Evolutionary conservation across 2,797 vertebrate species (phyloP).

Genomic region (Chelon labrosus): DNA sequence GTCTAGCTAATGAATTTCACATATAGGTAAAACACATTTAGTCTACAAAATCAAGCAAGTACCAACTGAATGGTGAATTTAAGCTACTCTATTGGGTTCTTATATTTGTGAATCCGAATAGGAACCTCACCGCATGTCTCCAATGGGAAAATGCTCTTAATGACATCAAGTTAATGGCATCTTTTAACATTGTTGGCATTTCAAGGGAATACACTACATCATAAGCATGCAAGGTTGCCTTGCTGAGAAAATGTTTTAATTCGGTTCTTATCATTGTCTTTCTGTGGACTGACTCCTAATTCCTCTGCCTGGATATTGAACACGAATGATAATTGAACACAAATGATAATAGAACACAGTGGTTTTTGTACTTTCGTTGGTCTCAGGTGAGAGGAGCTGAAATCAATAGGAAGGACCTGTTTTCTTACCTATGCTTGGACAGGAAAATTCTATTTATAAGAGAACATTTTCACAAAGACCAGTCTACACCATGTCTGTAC

Average conservation of each 20-base stretch:
- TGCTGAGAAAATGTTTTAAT: constrained; percentile 22
- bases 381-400: constrained; percentile 29
- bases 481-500: constrained; percentile 5
- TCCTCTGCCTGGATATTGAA: constrained; percentile 25
- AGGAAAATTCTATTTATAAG: constrained; percentile 30
- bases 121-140: too few species aligned
- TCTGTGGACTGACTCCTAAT: background rate
- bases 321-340: constrained; percentile 8
- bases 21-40: too few species aligned
- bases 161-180: too few species aligned
- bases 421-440: constrained; percentile 30
- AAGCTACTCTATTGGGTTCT: too few species aligned
- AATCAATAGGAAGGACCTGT: constrained; percentile 61
- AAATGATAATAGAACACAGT: constrained; percentile 22
- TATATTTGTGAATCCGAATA: too few species aligned
- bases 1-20: too few species aligned
- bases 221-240: too few species aligned
- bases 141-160: too few species aligned
- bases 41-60: too few species aligned
- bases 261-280: constrained; percentile 5
- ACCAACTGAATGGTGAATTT: too few species aligned
- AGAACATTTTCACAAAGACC: constrained; percentile 14
- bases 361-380: constrained; percentile 36
- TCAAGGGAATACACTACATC: too few species aligned
- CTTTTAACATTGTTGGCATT: too few species aligned